Percentiles rank a stretch among this genome's conserved stretches.
Conservation (phyloP, 2,888 invertebrate genomes). For the Morpho achilles region DNA sequence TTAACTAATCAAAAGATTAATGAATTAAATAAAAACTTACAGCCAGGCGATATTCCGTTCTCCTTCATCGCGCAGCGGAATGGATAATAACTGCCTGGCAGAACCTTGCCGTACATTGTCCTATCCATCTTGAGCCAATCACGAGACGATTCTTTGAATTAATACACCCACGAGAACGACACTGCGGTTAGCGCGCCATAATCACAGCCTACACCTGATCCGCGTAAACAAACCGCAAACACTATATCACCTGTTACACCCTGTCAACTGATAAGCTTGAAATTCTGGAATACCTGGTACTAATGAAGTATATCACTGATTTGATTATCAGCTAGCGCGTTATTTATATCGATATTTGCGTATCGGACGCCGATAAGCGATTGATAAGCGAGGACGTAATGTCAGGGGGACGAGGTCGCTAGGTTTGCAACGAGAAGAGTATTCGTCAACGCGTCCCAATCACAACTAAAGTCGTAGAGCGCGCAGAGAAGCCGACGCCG, state of each 20-base stretch:
- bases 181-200: slow-evolving; percentile 67
- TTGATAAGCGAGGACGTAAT: slow-evolving; percentile 57
- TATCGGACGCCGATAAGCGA: slow-evolving; percentile 47
- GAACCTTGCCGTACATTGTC: slow-evolving; percentile 93
- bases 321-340: slow-evolving; percentile 29
- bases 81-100: slow-evolving; percentile 90
- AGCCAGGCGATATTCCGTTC: slow-evolving; percentile 91
- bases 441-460: slow-evolving; percentile 70
- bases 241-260: slow-evolving; percentile 9
- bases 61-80: slow-evolving; percentile 90
- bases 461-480: slow-evolving; percentile 49
- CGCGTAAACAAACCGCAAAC: slow-evolving; percentile 38
- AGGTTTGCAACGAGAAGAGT: slow-evolving; percentile 52
- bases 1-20: background rate
- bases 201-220: slow-evolving; percentile 64
- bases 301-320: slow-evolving; percentile 29
- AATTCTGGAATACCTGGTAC: background rate
- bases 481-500: slow-evolving; percentile 47
- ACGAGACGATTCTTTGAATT: slow-evolving; percentile 58
- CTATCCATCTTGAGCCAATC: slow-evolving; percentile 86
- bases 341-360: slow-evolving; percentile 48
- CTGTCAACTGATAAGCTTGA: slow-evolving; percentile 12
- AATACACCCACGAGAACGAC: slow-evolving; percentile 66
- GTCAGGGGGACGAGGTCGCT: slow-evolving; percentile 20
- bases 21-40: slow-evolving; percentile 81